phyloP scores from a whole-genome alignment of 2,113 vertebrate species.

The Glaucidium brasilianum region DNA sequence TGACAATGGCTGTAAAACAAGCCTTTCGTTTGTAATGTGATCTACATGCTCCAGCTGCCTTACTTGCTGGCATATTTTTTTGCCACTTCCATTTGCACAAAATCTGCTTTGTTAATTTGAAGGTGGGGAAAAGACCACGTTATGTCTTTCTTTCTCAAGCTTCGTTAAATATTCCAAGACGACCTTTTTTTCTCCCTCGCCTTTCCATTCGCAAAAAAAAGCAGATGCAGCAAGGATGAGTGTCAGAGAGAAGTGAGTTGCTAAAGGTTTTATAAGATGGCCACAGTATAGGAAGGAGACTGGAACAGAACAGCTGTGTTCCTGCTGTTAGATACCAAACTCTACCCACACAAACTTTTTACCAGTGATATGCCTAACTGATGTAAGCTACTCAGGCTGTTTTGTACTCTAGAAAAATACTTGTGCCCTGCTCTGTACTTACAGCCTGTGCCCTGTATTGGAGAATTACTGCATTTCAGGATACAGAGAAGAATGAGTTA shows the following conservation, averaged over 20 bases:
- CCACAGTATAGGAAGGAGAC: neutral
- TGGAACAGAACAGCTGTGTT: constrained; percentile 64
- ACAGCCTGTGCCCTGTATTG: neutral
- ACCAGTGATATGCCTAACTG: neutral
- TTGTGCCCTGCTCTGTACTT: neutral
- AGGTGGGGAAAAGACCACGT: neutral
- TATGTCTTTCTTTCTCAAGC: constrained; percentile 14
- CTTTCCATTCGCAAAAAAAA: neutral
- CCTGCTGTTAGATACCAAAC: constrained; percentile 38
- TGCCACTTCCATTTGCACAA: neutral
- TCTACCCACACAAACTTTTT: neutral
- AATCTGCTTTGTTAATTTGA: constrained; percentile 23
- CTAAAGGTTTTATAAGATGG: constrained; percentile 22
- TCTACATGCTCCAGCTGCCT: neutral
- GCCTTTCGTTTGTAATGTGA: constrained; percentile 32
- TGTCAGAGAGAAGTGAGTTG: constrained; percentile 12
- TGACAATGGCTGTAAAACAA: constrained; percentile 58
- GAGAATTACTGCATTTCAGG: neutral
- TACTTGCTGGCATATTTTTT: neutral
- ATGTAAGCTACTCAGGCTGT: neutral
- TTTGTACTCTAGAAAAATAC: neutral
- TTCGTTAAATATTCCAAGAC: neutral
- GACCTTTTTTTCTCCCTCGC: neutral
- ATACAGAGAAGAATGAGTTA: neutral
- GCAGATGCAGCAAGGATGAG: constrained; percentile 48